Evolutionary conservation across 2,888 invertebrate genomes (phyloP).

Genomic region (Ormyrus labotus): DNA sequence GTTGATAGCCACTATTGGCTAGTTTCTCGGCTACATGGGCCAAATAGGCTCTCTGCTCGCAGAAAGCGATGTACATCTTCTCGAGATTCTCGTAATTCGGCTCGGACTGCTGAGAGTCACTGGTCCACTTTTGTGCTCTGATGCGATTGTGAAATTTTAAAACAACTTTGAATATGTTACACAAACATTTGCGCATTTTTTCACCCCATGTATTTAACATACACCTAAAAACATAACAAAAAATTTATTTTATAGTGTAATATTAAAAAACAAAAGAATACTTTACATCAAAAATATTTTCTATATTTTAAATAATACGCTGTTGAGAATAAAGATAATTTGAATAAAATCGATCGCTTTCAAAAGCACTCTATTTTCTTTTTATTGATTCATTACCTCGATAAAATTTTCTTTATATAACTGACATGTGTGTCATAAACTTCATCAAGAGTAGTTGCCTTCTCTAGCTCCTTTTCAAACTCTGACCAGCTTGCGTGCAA

Average conservation of each 20-base stretch:
- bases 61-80: slow-evolving; percentile 80
- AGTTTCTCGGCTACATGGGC: slow-evolving; percentile 81
- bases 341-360: neutral
- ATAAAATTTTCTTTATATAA: slow-evolving; percentile 86
- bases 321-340: neutral
- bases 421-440: slow-evolving; percentile 84
- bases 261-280: neutral
- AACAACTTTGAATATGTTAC: slow-evolving; percentile 84
- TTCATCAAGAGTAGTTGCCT: slow-evolving; percentile 83
- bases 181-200: slow-evolving; percentile 82
- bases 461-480: slow-evolving; percentile 82
- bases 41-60: slow-evolving; percentile 79
- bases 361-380: neutral
- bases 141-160: slow-evolving; percentile 83
- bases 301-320: neutral
- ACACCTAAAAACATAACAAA: slow-evolving; percentile 76
- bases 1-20: slow-evolving; percentile 82
- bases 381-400: slow-evolving; percentile 75
- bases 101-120: slow-evolving; percentile 75
- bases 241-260: slow-evolving; percentile 3
- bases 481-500: slow-evolving; percentile 86
- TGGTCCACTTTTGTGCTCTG: slow-evolving; percentile 79
- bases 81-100: slow-evolving; percentile 79
- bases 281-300: neutral
- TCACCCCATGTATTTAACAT: slow-evolving; percentile 84